These are phyloP conservation scores for Alloscopus bannaensis DNA, from an alignment of 2,888 invertebrate genomes.

Conservation along the genomic window DNA sequence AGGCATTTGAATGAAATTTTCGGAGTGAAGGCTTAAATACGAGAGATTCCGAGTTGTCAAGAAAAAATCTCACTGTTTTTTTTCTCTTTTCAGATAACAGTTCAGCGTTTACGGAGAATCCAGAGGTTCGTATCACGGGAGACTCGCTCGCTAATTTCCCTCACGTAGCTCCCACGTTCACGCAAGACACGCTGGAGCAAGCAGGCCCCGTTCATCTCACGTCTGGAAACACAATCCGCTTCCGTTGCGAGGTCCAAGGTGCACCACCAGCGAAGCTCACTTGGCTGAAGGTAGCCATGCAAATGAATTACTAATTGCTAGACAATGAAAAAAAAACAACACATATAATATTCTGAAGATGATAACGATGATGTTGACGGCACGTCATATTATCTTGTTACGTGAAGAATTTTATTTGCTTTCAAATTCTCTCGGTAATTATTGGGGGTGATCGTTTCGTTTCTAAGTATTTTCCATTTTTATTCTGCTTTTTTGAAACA, in stretches of 20 bases:
- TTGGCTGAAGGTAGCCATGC: slow-evolving; percentile 69
- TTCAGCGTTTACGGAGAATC: slow-evolving; percentile 44
- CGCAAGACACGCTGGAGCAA: slow-evolving; percentile 69
- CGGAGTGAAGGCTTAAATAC: not conserved
- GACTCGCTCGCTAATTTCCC: slow-evolving; percentile 45
- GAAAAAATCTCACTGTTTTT: not conserved
- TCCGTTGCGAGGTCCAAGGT: slow-evolving; percentile 70
- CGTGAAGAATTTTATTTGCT: not conserved
- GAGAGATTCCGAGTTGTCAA: not conserved
- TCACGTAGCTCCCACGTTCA: slow-evolving; percentile 64
- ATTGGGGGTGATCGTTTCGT: too few species aligned
- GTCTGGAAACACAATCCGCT: slow-evolving; percentile 71
- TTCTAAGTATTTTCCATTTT: too few species aligned
- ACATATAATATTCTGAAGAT: too few species aligned
- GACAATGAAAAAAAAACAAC: not conserved
- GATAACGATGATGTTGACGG: not conserved
- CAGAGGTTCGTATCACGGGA: slow-evolving; percentile 39
- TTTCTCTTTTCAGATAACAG: slow-evolving; percentile 46
- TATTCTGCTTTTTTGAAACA: too few species aligned
- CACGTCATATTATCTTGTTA: not conserved
- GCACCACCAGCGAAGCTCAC: slow-evolving; percentile 67
- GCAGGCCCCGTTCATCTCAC: slow-evolving; percentile 70
- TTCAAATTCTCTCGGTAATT: too few species aligned
- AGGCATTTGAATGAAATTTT: slow-evolving; percentile 8
- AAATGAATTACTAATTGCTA: not conserved